Evolutionary conservation across 2,888 invertebrate genomes (phyloP).

Genomic region (Octodonta nipae): DNA sequence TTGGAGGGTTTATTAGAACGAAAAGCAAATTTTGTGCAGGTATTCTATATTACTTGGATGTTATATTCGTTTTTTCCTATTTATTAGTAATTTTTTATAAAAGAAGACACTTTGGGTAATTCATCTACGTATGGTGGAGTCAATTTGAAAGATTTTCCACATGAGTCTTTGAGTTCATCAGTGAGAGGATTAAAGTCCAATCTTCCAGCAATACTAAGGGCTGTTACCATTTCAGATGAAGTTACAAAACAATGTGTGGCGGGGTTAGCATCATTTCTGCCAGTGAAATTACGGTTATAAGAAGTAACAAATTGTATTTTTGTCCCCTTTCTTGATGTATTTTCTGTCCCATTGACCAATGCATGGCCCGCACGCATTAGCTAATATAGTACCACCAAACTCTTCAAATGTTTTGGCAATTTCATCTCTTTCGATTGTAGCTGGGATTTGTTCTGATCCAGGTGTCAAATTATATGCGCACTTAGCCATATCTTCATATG

Average conservation of each 20-base stretch:
- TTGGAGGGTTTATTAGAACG: no score
- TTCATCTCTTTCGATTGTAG: conserved; percentile 96
- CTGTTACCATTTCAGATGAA: conserved; percentile 92
- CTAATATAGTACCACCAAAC: conserved; percentile 89
- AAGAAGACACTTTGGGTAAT: no score
- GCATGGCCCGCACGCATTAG: conserved; percentile 98
- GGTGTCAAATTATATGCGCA: conserved; percentile 97
- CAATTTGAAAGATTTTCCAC: conserved; percentile 82
- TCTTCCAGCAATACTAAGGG: conserved; percentile 72
- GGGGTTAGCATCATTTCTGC: conserved; percentile 95
- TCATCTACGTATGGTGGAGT: conserved; percentile 81
- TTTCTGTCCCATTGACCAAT: conserved; percentile 98
- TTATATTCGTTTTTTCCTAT: no score
- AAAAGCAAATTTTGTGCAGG: no score
- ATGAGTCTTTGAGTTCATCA: conserved; percentile 64
- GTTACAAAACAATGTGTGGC: conserved; percentile 98
- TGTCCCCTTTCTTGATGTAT: conserved; percentile 96
- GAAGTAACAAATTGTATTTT: conserved; percentile 99
- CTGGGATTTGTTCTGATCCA: conserved; percentile 95
- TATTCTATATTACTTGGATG: no score
- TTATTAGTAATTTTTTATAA: no score
- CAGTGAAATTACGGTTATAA: conserved; percentile 98
- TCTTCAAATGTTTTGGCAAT: conserved; percentile 73
- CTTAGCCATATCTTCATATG: conserved; percentile 98
- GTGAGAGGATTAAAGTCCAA: conserved; percentile 87